Conservation (phyloP, 2,888 invertebrate species). For the Dysmachus trigonus region DNA sequence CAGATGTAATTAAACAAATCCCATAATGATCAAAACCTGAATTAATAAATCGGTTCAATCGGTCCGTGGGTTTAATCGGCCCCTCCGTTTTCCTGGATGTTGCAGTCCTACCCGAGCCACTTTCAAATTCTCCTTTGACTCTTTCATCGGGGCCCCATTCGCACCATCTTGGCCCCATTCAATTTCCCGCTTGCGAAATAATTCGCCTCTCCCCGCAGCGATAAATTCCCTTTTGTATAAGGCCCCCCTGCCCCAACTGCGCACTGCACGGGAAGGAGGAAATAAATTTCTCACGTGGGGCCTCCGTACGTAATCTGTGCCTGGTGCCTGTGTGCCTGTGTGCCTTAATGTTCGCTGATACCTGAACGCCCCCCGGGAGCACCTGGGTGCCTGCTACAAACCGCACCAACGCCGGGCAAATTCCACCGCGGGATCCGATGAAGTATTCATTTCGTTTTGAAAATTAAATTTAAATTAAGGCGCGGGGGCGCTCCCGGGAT, state of each 20-base stretch:
- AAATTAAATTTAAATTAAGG: slow-evolving; percentile 8
- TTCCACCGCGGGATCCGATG: background rate
- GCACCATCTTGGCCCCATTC: background rate
- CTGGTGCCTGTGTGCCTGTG: background rate
- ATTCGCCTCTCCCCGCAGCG: background rate
- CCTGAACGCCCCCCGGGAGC: background rate
- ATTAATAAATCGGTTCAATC: background rate
- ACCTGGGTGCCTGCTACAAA: background rate
- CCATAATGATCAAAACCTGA: background rate
- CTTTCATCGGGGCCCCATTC: background rate
- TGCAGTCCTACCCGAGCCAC: background rate
- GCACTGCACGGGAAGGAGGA: background rate
- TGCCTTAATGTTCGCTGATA: background rate
- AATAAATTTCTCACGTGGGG: slow-evolving; percentile 9
- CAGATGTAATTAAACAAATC: background rate
- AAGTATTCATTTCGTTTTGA: slow-evolving; percentile 33
- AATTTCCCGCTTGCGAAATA: slow-evolving; percentile 18
- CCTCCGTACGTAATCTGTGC: background rate
- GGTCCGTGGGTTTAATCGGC: background rate
- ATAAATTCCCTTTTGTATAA: slow-evolving; percentile 41
- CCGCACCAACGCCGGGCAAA: background rate
- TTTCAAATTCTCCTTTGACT: background rate
- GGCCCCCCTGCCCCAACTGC: background rate
- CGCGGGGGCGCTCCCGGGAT: background rate
- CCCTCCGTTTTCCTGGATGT: background rate